These are phyloP conservation scores for Pyrocephalus nanus DNA, from an alignment of 2,797 vertebrate species.

Conservation along the genomic window DNA sequence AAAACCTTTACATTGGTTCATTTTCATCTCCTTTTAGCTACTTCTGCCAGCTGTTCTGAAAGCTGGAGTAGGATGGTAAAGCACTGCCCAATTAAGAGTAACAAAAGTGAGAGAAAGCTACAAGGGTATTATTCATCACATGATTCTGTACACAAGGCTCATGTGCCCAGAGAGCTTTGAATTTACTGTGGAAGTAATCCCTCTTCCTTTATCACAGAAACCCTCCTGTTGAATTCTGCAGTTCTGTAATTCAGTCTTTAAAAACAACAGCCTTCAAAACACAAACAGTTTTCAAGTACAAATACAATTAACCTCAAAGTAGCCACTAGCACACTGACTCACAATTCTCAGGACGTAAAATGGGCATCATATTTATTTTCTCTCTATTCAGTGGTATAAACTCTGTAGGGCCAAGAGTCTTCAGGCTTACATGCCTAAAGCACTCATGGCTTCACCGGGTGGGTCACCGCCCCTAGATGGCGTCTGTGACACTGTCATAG, in stretches of 20 bases:
- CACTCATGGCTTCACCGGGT: background rate
- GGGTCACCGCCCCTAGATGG: slow-evolving; percentile 2
- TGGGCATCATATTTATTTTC: background rate
- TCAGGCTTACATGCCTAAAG: rapidly evolving
- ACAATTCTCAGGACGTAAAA: background rate
- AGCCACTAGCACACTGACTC: background rate
- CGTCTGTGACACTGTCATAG: background rate
- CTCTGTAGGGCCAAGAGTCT: background rate
- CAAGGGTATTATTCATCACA: background rate
- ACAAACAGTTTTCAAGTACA: background rate
- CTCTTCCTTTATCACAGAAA: background rate
- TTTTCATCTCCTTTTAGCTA: background rate
- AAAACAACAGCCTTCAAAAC: background rate
- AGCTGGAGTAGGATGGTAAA: background rate
- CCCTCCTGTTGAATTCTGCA: background rate
- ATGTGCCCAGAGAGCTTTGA: background rate
- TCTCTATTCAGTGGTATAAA: background rate
- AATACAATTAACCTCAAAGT: background rate
- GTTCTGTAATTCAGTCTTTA: background rate
- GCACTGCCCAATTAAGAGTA: background rate
- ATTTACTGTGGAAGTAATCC: background rate
- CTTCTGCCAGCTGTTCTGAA: background rate
- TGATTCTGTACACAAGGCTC: background rate
- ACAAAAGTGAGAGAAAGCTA: background rate
- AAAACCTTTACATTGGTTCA: background rate